Conservation (phyloP, 2,797 vertebrate genomes). For the Tenualosa thibaudeaui region DNA sequence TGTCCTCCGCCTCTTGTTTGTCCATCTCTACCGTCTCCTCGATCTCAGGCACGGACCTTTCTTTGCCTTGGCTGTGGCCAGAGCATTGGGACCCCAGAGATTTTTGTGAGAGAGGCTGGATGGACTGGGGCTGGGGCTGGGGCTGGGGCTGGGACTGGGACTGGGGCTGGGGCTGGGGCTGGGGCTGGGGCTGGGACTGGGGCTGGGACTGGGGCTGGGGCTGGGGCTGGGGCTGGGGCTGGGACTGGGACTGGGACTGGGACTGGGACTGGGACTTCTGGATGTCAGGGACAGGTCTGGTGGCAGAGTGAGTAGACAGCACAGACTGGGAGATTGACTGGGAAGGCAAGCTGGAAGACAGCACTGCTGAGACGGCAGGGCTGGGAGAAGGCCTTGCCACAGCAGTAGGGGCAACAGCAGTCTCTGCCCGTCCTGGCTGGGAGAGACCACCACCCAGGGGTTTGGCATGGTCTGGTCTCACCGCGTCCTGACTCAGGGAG, state of each 20-base stretch:
- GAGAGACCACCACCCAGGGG: not conserved
- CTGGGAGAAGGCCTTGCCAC: not conserved
- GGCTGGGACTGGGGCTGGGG: not conserved
- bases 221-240: not conserved
- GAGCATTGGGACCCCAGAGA: not conserved
- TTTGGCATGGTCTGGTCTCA: not conserved
- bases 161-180: not conserved
- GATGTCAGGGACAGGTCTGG: not conserved
- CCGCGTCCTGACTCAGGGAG: not conserved
- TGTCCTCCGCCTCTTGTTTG: constrained; percentile 52
- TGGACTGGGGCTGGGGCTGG: not conserved
- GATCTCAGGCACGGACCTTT: not conserved
- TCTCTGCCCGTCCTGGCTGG: not conserved
- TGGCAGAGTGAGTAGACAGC: constrained; percentile 35
- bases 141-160: not conserved
- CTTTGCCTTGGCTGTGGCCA: not conserved
- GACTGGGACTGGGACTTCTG: not conserved
- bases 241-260: not conserved
- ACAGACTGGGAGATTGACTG: constrained; percentile 49
- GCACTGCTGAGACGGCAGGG: not conserved
- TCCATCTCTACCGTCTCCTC: constrained; percentile 34
- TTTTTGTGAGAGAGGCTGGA: not conserved
- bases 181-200: not conserved
- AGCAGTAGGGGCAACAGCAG: not conserved
- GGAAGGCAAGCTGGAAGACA: constrained; percentile 47